phyloP scores from a whole-genome alignment of 2,888 invertebrate species.

The Oscheius sp. region DNA sequence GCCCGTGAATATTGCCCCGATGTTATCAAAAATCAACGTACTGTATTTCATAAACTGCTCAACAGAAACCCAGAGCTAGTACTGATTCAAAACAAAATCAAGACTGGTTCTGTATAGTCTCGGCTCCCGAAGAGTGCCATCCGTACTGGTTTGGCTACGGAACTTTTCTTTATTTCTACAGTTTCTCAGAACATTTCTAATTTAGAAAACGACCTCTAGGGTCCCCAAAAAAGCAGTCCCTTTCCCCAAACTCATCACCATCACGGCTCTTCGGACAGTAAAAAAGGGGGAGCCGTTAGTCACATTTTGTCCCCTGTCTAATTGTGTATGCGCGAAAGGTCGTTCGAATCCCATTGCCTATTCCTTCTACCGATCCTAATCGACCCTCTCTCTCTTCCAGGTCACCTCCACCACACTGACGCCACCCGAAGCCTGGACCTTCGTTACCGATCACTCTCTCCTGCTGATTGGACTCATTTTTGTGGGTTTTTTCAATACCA shows the following conservation, averaged over 20 bases:
- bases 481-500: constrained; percentile 33
- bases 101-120: no score
- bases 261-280: neutral
- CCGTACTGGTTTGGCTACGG: no score
- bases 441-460: constrained; percentile 52
- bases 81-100: no score
- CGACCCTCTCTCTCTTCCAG: constrained; percentile 37
- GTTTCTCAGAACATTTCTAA: no score
- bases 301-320: neutral
- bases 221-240: neutral
- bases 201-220: no score
- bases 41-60: no score
- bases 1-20: no score
- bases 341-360: neutral
- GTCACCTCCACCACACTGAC: constrained; percentile 47
- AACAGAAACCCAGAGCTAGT: no score
- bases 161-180: no score
- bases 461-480: constrained; percentile 51
- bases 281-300: constrained; percentile 11
- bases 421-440: constrained; percentile 43
- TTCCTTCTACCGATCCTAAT: neutral
- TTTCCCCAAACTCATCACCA: neutral
- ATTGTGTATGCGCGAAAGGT: constrained; percentile 33
- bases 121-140: no score
- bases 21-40: no score